Base-by-base conservation (phyloP, 92 coral and sea anemone species). In the Epizoanthus rinbou region DNA sequence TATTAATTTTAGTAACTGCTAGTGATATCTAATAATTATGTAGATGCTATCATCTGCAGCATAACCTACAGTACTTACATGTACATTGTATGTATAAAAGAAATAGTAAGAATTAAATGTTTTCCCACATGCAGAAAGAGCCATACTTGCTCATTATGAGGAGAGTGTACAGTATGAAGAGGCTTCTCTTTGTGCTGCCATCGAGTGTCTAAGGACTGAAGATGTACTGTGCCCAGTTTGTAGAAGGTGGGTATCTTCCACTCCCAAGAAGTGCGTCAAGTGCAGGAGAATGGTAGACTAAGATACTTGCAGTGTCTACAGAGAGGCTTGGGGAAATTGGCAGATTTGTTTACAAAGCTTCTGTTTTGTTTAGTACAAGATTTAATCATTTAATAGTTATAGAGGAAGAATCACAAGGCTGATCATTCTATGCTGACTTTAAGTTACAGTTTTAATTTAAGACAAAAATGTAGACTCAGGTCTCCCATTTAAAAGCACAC, bases 191-290 rank as follows among this genome's bases (percentile, higher is more conserved):
- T 97, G 98, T 97, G 97, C 98, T 15, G 97, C 95, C 5, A 86
- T 97, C 69, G 89, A 97, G 73, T 85, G 98, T 76, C 89, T 97
- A 13, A 88, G 84, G 75, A 94, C 98, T 28, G 93, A 97, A 50
- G 98, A 97, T 57, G 89, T 86, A 8, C 82, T 88, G 16, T 97
- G 99, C 41, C 99, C 99, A 60, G 92, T 97, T 24, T 97, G 99
- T 84, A 89, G 87, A 89, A 90, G 90, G 99, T 97, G 67, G 53
- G 79, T 54, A 9, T 9, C 57, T 22, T 6, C 50, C 25, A 10
- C 19, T 18, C 1, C 68, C 28, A 18, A 11, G 10, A 10, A 17
- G 70, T 50, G 54, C 11, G 16, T 50, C 14, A 13, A 9, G 50
- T 43, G 1, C 50, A 43, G 10, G 50, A 43, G 9, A 43, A 5